Percentiles rank a stretch among this genome's conserved stretches.
These are phyloP conservation scores for Phaethon lepturus DNA, from an alignment of 2,113 vertebrate genomes.

Conservation along the genomic window DNA sequence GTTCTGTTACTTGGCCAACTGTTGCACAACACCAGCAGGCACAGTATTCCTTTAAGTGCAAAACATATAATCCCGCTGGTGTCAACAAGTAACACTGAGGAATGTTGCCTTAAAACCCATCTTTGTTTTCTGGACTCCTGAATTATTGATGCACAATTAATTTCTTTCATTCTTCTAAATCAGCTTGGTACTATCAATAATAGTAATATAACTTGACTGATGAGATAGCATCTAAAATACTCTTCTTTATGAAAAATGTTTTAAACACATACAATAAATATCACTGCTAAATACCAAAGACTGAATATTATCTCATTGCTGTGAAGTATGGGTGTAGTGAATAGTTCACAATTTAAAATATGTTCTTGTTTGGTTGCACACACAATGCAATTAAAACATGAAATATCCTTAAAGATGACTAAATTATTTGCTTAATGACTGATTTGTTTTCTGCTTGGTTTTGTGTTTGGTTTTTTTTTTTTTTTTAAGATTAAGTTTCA, in stretches of 20 bases:
- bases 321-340: background rate
- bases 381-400: background rate
- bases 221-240: background rate
- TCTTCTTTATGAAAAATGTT: background rate
- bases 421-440: background rate
- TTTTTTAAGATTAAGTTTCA: background rate
- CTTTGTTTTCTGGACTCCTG: background rate
- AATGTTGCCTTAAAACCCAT: background rate
- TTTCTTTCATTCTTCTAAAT: background rate
- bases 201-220: background rate
- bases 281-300: background rate
- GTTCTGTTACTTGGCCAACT: background rate
- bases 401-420: background rate
- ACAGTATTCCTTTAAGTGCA: background rate
- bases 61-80: background rate
- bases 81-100: background rate
- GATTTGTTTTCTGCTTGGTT: background rate
- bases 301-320: background rate
- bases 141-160: background rate
- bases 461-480: background rate
- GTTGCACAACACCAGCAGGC: constrained; percentile 15
- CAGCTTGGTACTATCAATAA: background rate
- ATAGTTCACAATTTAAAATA: background rate
- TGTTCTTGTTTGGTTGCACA: background rate
- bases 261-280: background rate